phyloP scores from a whole-genome alignment of 1,140 invertebrate species.

The Diorhabda elongata region DNA sequence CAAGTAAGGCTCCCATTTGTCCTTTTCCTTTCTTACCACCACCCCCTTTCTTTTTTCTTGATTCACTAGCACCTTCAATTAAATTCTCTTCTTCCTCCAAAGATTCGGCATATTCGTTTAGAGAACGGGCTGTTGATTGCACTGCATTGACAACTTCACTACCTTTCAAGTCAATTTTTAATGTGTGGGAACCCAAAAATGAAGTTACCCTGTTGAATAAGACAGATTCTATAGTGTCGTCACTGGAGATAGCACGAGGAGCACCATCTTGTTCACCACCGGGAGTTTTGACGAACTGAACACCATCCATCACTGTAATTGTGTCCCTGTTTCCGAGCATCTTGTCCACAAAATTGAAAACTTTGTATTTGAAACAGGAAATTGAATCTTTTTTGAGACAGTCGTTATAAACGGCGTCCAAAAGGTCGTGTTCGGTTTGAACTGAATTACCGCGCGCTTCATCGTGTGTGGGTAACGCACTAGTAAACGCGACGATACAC shows the following conservation, averaged over 20 bases:
- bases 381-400: slow-evolving; percentile 75
- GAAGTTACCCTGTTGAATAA: slow-evolving; percentile 62
- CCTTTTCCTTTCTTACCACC: slow-evolving; percentile 62
- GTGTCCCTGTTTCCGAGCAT: slow-evolving; percentile 71
- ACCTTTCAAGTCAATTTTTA: slow-evolving; percentile 81
- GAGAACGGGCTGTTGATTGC: slow-evolving; percentile 68
- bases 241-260: slow-evolving; percentile 60
- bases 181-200: slow-evolving; percentile 71
- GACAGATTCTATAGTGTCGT: slow-evolving; percentile 64
- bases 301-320: slow-evolving; percentile 72
- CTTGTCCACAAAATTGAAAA: slow-evolving; percentile 78
- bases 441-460: slow-evolving; percentile 53
- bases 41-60: slow-evolving; percentile 74
- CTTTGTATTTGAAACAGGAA: slow-evolving; percentile 77
- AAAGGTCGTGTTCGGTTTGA: slow-evolving; percentile 67
- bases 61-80: slow-evolving; percentile 54
- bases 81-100: slow-evolving; percentile 55
- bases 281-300: slow-evolving; percentile 70
- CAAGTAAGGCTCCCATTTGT: slow-evolving; percentile 64
- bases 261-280: slow-evolving; percentile 60
- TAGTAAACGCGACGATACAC: slow-evolving; percentile 52
- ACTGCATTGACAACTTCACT: slow-evolving; percentile 75
- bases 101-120: slow-evolving; percentile 66
- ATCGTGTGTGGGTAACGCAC: slow-evolving; percentile 66
- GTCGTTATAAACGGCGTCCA: slow-evolving; percentile 70